phyloP scores from a whole-genome alignment of 1,140 invertebrate genomes.

The Ptiloglossa arizonensis region DNA sequence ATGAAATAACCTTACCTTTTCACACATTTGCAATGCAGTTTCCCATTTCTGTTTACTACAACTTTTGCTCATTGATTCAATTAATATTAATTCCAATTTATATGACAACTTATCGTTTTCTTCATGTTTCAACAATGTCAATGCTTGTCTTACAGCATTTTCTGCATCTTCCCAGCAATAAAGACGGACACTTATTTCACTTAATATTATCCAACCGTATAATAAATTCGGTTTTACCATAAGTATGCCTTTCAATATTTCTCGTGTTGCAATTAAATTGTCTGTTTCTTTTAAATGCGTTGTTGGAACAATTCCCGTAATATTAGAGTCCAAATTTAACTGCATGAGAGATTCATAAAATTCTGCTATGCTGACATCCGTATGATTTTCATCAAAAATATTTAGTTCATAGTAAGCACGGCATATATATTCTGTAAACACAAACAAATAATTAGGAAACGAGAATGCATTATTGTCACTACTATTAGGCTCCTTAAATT shows the following conservation, averaged over 20 bases:
- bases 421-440: constrained; percentile 84
- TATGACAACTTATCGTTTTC: constrained; percentile 63
- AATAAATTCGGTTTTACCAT: constrained; percentile 70
- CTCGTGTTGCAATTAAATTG: constrained; percentile 83
- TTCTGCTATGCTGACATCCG: constrained; percentile 79
- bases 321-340: constrained; percentile 83
- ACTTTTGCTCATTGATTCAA: constrained; percentile 77
- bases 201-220: constrained; percentile 79
- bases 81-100: constrained; percentile 68
- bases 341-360: constrained; percentile 80
- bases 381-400: constrained; percentile 74
- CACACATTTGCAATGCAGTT: constrained; percentile 76
- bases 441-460: constrained; percentile 48
- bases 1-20: constrained; percentile 69
- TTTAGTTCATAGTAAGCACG: constrained; percentile 82
- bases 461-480: too few species aligned
- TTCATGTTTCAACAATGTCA: constrained; percentile 68
- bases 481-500: constrained; percentile 33
- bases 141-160: constrained; percentile 79
- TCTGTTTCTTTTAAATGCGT: constrained; percentile 81
- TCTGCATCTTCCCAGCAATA: constrained; percentile 84
- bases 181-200: constrained; percentile 82
- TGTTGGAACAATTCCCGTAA: constrained; percentile 84
- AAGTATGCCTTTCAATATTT: constrained; percentile 78
- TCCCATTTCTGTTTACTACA: constrained; percentile 81